These are phyloP conservation scores for Ceratina australensis DNA, from an alignment of 1,140 invertebrate species.

Conservation along the genomic window DNA sequence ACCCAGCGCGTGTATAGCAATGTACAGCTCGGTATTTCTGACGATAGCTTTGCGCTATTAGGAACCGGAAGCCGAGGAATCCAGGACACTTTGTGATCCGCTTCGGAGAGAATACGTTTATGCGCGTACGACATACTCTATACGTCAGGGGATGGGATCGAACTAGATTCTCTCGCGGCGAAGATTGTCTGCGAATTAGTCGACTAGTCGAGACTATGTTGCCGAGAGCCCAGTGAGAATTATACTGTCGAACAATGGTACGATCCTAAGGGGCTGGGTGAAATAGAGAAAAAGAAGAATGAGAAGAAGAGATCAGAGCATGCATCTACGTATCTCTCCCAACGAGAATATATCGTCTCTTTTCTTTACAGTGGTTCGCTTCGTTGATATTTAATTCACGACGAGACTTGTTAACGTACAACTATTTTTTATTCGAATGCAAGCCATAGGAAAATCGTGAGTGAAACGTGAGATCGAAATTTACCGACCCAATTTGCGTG, in stretches of 20 bases:
- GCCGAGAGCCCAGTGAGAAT: neutral
- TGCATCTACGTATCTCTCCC: slow-evolving; percentile 17
- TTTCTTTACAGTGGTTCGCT: slow-evolving; percentile 14
- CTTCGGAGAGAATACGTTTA: slow-evolving; percentile 19
- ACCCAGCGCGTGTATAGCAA: slow-evolving; percentile 24
- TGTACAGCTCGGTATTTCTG: slow-evolving; percentile 30
- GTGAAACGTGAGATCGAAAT: neutral
- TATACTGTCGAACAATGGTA: neutral
- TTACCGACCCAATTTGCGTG: neutral
- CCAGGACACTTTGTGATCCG: slow-evolving; percentile 26
- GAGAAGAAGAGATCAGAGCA: neutral
- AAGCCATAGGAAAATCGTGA: neutral
- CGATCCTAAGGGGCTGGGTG: neutral
- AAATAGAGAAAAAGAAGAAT: neutral
- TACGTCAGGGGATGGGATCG: neutral
- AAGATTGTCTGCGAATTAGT: slow-evolving; percentile 20
- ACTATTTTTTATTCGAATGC: too few relatives aligned
- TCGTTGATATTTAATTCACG: neutral
- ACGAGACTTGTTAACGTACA: neutral
- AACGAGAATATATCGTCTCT: neutral
- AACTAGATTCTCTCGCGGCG: slow-evolving; percentile 13
- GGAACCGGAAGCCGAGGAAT: slow-evolving; percentile 32
- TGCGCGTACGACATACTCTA: neutral
- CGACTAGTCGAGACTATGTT: neutral
- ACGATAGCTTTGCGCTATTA: slow-evolving; percentile 8